Evolutionary conservation across 2,797 vertebrate genomes (phyloP).

Genomic region (Sorex maritimensis): DNA sequence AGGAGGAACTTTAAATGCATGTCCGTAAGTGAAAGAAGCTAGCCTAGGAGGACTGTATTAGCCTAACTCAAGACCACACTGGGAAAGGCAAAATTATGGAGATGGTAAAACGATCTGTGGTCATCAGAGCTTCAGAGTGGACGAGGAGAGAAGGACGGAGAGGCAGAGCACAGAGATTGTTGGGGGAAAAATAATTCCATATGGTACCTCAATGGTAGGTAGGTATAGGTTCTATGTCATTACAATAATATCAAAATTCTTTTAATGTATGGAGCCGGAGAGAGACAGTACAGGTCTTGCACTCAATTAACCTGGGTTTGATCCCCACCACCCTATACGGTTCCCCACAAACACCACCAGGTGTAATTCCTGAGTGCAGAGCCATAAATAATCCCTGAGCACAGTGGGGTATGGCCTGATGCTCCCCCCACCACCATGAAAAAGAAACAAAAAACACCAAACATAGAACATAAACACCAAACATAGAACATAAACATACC

Average conservation of each 20-base stretch:
- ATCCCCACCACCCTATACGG: no score
- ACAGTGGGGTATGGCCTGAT: no score
- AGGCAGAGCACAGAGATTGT: neutral
- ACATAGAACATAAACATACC: neutral
- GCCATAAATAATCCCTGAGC: no score
- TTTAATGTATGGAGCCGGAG: no score
- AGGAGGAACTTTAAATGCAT: neutral
- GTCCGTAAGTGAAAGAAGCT: conserved; percentile 31
- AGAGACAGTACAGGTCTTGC: no score
- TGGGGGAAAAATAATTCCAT: neutral
- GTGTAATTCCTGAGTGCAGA: no score
- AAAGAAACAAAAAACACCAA: neutral
- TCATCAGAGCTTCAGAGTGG: neutral
- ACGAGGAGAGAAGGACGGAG: neutral
- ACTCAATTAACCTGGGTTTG: no score
- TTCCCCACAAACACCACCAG: no score
- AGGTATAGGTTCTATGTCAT: neutral
- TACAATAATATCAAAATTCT: neutral
- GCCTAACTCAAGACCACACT: conserved; percentile 39
- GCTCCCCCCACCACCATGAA: no score
- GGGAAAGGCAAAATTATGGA: neutral
- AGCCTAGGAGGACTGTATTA: neutral
- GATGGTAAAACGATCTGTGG: neutral
- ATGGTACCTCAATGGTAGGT: neutral
- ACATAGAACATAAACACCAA: neutral